Conservation (phyloP, 2,797 vertebrate species). For the Amniataba percoides region DNA sequence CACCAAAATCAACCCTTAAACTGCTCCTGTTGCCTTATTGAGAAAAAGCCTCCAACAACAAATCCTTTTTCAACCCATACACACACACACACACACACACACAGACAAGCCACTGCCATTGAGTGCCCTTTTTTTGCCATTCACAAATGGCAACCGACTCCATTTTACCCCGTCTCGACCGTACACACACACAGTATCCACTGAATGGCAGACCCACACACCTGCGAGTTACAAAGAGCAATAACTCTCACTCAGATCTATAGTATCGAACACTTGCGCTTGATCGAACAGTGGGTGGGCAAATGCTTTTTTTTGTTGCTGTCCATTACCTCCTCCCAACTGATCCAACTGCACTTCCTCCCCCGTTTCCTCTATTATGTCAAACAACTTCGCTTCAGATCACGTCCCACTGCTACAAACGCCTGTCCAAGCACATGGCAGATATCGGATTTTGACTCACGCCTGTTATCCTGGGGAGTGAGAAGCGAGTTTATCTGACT, state of each 20-base stretch:
- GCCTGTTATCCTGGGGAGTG: slow-evolving; percentile 52
- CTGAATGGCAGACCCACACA: slow-evolving; percentile 12
- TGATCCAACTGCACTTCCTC: slow-evolving; percentile 54
- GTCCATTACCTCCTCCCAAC: slow-evolving; percentile 45
- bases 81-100: not conserved
- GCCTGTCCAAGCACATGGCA: slow-evolving; percentile 49
- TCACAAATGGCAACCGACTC: slow-evolving; percentile 9
- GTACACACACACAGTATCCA: not conserved
- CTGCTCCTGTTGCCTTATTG: slow-evolving; percentile 22
- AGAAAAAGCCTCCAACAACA: slow-evolving; percentile 26
- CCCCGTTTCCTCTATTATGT: slow-evolving; percentile 64
- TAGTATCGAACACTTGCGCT: slow-evolving; percentile 52
- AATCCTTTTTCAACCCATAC: not conserved
- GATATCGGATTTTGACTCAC: slow-evolving; percentile 64
- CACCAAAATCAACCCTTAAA: slow-evolving; percentile 50
- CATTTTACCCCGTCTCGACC: not conserved
- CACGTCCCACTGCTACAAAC: slow-evolving; percentile 50
- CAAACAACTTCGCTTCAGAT: slow-evolving; percentile 71
- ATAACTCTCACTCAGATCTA: slow-evolving; percentile 52
- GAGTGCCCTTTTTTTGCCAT: not conserved
- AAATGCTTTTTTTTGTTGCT: slow-evolving; percentile 42
- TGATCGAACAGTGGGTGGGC: slow-evolving; percentile 51
- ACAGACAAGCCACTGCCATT: not conserved
- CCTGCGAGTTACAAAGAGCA: slow-evolving; percentile 26
- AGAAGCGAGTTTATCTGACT: slow-evolving; percentile 62